Base-by-base conservation (phyloP, 2,888 invertebrate genomes). In the Antheraea yamamai region DNA sequence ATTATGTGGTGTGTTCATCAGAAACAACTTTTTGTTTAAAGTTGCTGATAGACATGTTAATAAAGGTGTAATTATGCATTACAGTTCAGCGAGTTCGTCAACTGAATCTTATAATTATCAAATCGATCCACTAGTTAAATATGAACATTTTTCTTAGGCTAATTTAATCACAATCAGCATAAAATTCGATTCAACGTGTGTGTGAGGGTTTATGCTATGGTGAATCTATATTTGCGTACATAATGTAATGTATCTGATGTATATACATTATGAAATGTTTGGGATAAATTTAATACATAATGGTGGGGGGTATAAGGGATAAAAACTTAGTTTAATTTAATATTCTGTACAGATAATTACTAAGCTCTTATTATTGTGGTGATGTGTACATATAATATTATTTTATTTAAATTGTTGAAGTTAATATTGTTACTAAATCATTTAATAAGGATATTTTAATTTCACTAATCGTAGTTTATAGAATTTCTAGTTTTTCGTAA, bases 381-480 rank as follows among this genome's bases (percentile, higher is more conserved):
- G n/a, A 20, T 26, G 4, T 12, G 23, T n/a, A 23, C 51, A 7
- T 23, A 23, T 52, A 8, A 26, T 12, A 14, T 14, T 52, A 18
- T 72, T 52, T 77, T 75, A 73, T 58, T 68, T 75, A 75, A 68
- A 74, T 20, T 71, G 72, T 16, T 39, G 26, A 35, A 18, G 8
- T 66, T 30, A 23, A 64, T 23, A 55, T 58, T 75, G 75, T 30
- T 39, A 47, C 3, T 76, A 77, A 55, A 20, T 55, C 4, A 20
- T n/a, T 12, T 61, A 1, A 61, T 23, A 23, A 61, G 12, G 61
- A 12, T 23, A 12, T 0, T 61, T 61, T 23, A 61, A n/a, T 61
- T 61, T 2, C 12, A n/a, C 8, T 61, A 10, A 61, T 23, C 4
- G 61, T 23, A 61, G 8, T 3, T 64, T 30, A 18, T 66, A 16